Conservation (phyloP, 2,797 vertebrate genomes). For the Chelon labrosus region DNA sequence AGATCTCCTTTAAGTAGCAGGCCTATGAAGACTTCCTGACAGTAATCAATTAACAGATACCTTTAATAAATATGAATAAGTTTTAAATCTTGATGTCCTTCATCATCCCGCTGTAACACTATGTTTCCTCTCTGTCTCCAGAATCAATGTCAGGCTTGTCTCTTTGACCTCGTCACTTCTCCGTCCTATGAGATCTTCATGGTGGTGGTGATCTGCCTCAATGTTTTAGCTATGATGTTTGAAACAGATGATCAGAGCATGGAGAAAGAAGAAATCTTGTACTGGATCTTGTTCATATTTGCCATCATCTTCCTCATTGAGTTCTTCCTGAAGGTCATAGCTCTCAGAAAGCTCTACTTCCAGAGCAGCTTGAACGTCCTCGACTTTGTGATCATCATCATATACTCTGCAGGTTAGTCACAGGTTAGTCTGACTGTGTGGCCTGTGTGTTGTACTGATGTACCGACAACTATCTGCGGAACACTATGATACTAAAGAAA, state of each 20-base stretch:
- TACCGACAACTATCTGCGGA: too few relatives aligned
- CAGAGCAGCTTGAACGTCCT: conserved; percentile 90
- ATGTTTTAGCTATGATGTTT: conserved; percentile 92
- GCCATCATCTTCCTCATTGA: conserved; percentile 90
- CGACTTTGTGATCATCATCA: conserved; percentile 91
- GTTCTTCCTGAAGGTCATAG: conserved; percentile 90
- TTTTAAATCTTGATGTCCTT: too few relatives aligned
- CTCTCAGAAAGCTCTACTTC: conserved; percentile 90
- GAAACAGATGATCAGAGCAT: conserved; percentile 86
- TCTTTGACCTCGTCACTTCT: conserved; percentile 90
- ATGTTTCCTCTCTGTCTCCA: conserved; percentile 12
- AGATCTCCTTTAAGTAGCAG: too few relatives aligned
- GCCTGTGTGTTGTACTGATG: too few relatives aligned
- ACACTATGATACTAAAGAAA: too few relatives aligned
- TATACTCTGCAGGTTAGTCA: conserved; percentile 86
- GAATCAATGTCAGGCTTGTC: conserved; percentile 88
- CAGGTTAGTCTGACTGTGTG: too few relatives aligned
- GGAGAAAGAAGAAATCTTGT: conserved; percentile 80
- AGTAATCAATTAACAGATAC: too few relatives aligned
- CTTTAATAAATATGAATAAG: too few relatives aligned
- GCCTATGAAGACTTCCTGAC: too few relatives aligned
- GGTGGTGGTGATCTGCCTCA: conserved; percentile 91
- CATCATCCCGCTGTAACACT: too few relatives aligned
- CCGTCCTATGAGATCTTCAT: conserved; percentile 91
- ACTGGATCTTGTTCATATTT: conserved; percentile 85